A percentile compares a stretch with the other conserved stretches of the same genome.
These are phyloP conservation scores for Aleiodes alternator DNA, from an alignment of 2,888 invertebrate genomes.

Conservation along the genomic window DNA sequence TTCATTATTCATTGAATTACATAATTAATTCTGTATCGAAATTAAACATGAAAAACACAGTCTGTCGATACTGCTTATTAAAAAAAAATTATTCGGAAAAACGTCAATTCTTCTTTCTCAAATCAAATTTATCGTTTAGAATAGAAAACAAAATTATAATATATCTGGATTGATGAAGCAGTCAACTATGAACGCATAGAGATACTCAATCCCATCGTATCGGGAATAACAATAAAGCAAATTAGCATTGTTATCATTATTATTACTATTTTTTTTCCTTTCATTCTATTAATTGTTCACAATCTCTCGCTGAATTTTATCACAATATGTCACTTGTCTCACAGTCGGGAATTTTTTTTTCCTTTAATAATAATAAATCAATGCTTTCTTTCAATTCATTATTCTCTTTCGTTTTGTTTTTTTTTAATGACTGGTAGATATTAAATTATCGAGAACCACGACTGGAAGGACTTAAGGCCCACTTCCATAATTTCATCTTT, in stretches of 20 bases:
- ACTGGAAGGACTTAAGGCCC: slow-evolving; percentile 47
- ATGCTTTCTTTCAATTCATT: neutral
- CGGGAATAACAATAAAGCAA: slow-evolving; percentile 26
- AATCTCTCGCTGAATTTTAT: slow-evolving; percentile 33
- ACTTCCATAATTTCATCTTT: slow-evolving; percentile 35
- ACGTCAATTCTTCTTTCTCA: too few relatives aligned
- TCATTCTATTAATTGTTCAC: slow-evolving; percentile 26
- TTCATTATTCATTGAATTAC: too few relatives aligned
- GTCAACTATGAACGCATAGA: slow-evolving; percentile 22
- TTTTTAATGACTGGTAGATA: neutral
- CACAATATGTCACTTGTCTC: slow-evolving; percentile 33
- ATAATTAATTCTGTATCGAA: too few relatives aligned
- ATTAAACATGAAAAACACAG: too few relatives aligned
- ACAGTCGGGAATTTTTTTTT: slow-evolving; percentile 29
- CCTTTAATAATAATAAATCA: too few relatives aligned
- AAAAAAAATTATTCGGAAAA: too few relatives aligned
- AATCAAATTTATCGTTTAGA: neutral
- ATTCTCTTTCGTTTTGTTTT: neutral
- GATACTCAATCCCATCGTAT: slow-evolving; percentile 29
- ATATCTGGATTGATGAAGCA: neutral
- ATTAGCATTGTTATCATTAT: slow-evolving; percentile 10
- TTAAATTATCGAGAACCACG: slow-evolving; percentile 34
- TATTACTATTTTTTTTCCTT: too few relatives aligned
- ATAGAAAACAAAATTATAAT: neutral
- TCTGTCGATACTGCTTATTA: too few relatives aligned